phyloP scores from a whole-genome alignment of 2,888 invertebrate genomes.

The Drosophila mulleri region DNA sequence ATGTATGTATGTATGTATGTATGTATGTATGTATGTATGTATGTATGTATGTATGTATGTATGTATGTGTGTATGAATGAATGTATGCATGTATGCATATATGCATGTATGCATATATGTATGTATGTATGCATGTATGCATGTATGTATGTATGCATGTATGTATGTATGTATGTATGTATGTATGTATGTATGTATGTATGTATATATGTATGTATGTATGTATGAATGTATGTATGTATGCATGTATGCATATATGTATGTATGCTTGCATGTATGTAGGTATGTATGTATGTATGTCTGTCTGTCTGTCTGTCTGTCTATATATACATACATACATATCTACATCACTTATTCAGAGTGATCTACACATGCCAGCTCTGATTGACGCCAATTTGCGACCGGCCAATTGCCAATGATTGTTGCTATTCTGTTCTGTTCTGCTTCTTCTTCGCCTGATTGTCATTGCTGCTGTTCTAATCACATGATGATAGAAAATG shows the following conservation, averaged over 20 bases:
- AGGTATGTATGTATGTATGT: not conserved
- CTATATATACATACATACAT: not conserved
- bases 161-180: not conserved
- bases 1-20: not conserved
- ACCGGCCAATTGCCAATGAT: constrained; percentile 35
- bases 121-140: not conserved
- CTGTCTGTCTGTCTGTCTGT: not conserved
- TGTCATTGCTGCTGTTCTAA: constrained; percentile 32
- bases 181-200: not conserved
- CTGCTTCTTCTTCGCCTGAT: not conserved
- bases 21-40: not conserved
- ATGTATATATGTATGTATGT: not conserved
- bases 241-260: too few species aligned
- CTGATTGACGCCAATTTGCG: constrained; percentile 46
- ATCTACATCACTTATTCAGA: constrained; percentile 12
- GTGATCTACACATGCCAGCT: constrained; percentile 42
- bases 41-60: not conserved
- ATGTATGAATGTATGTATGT: not conserved
- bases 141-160: not conserved
- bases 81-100: too few species aligned
- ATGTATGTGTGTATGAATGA: not conserved
- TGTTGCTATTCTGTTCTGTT: constrained; percentile 1
- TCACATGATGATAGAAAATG: constrained; percentile 39
- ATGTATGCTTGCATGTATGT: not conserved
- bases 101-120: not conserved